Base-by-base conservation (phyloP, 2,888 invertebrate genomes). In the Digitonthophagus gazella region DNA sequence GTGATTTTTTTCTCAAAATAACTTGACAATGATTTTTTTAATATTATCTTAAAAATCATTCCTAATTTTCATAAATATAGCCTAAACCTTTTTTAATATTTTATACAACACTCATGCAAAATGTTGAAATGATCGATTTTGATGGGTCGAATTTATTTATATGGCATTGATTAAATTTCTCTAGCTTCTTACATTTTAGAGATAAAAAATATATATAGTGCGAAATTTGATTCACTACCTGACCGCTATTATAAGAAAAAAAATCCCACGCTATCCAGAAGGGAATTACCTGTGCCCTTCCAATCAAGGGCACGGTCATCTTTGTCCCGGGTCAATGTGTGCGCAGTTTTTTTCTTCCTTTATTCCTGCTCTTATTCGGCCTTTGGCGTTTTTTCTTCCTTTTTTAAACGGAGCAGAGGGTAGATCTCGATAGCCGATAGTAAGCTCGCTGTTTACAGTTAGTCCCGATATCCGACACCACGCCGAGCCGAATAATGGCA, bases 391-490 rank as follows among this genome's bases (percentile, higher is more conserved):
- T 44, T 44, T 44, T 44, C 28, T 44, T 11, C 11, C 28, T 44
- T 44, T 44, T 44, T 44, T 44, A 44, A 44, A 66, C 72, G 71
- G 72, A 69, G 65, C 68, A 22, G 57, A 28, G 65, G 22, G 64
- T 44, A 44, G 28, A 44, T 44, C 3, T 11, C 2, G 28, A 44
- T 44, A 44, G 11, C 28, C 28, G 28, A 44, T 44, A 44, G 11
- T 8, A 11, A 44, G 11, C 28, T 44, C 28, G 28, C 69, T 73
- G 74, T 74, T 75, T 76, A 76, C 76, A 74, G 76, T 76, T 76
- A 76, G 72, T 71, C 66, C 72, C 72, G 75, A 72, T 72, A 76
- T 75, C 66, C 71, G 76, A 76, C 75, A 76, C 75, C 73, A 73
- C 73, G 73, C 73, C 69, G 72, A 58, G 71, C 69, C 66, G 28